Base-by-base conservation (phyloP, 2,797 vertebrate species). In the Tarsius wallacei region DNA sequence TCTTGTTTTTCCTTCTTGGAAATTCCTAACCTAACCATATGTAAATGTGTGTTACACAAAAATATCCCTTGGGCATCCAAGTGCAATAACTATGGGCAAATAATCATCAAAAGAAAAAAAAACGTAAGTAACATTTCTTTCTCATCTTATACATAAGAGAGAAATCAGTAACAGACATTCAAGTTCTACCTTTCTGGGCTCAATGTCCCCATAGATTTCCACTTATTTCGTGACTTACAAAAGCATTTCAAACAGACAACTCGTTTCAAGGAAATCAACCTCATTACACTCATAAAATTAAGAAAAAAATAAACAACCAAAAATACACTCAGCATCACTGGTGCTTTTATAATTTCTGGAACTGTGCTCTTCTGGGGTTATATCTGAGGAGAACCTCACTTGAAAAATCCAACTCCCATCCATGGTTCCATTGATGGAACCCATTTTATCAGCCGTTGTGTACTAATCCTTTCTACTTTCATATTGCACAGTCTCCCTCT, bases 11-110 rank as follows among this genome's bases (percentile, higher is more conserved):
- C 88, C 63, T 68, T 97, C 47, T 76, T 97, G 78, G 82, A 93
- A 95, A 92, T 96, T 59, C 7, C 10, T 96, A 98, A 96, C 7
- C 10, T 96, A 98, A 96, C 89, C 96, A 70, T 97, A 98, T 98
- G 93, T 95, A 98, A 98, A 98, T 97, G 24, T 2, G 10, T 2
- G n/a, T 98, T 98, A 97, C 47, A 97, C 97, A 97, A 98, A 61
- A 28, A 26, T 90, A 96, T 74, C 89, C 94, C 84, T 94, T 98
- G 96, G 97, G 97, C 71, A 86, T 71, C 83, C 97, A 97, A 95
- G 12, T 87, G 91, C 63, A 66, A 70, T 97, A 97, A 97, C 76
- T 96, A 91, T 85, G 95, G 95, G 70, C 47, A 98, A 98, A 96
- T 94, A 98, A 96, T 98, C 78, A 98, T 93, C 86, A 96, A 89